Evolutionary conservation across 1,140 invertebrate genomes (phyloP).

Genomic region (Sarcophaga bullata): DNA sequence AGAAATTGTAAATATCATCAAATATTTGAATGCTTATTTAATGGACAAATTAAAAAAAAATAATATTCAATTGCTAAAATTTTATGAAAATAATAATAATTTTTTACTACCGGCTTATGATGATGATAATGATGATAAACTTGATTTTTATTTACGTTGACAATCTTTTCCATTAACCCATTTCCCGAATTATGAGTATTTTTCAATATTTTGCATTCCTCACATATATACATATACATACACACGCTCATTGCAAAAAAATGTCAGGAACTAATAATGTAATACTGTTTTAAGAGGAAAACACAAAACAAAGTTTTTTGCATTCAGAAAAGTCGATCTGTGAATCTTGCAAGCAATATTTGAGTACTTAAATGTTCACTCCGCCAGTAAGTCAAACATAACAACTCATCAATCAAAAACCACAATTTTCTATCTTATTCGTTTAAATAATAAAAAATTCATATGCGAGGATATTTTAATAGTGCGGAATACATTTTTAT

Average conservation of each 20-base stretch:
- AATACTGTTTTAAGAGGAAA: background rate
- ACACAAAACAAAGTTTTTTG: background rate
- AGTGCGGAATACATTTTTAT: background rate
- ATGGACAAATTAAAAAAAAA: too few relatives aligned
- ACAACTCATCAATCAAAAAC: slow-evolving; percentile 17
- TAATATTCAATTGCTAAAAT: background rate
- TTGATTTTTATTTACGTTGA: slow-evolving; percentile 8
- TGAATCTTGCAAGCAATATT: background rate
- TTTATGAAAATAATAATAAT: slow-evolving; percentile 2
- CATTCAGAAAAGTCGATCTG: background rate
- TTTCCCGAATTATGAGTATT: background rate
- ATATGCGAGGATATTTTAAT: background rate
- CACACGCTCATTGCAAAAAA: too few relatives aligned
- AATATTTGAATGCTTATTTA: too few relatives aligned
- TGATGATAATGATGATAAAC: background rate
- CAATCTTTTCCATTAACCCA: slow-evolving; percentile 1
- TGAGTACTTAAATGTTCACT: background rate
- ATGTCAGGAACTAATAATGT: background rate
- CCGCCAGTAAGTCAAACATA: slow-evolving; percentile 15
- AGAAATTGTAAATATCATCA: too few relatives aligned
- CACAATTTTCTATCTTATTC: background rate
- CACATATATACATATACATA: too few relatives aligned
- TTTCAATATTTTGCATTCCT: slow-evolving; percentile 13
- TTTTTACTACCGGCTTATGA: background rate
- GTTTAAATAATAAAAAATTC: background rate